phyloP scores from a whole-genome alignment of 2,113 vertebrate genomes.

The Sorex araneus region DNA sequence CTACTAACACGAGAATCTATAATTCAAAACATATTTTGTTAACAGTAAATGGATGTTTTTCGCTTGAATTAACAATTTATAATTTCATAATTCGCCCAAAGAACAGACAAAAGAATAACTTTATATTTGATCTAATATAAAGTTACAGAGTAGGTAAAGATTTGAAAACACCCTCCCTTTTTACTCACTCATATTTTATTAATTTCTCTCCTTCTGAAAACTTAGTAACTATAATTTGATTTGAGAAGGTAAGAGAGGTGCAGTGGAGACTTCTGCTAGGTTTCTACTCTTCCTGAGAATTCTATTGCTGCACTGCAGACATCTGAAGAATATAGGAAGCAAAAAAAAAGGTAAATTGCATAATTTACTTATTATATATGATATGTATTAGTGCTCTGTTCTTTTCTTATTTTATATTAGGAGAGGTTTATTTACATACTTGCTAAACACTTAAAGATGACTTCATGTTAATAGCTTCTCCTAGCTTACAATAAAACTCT shows the following conservation, averaged over 20 bases:
- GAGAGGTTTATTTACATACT: neutral
- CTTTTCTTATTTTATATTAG: neutral
- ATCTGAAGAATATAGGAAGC: neutral
- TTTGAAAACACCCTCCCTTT: neutral
- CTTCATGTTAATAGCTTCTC: neutral
- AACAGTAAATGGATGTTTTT: conserved; percentile 5
- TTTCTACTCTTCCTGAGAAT: neutral
- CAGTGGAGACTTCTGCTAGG: neutral
- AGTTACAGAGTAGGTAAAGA: neutral
- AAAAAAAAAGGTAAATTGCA: conserved; percentile 4
- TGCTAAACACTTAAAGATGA: neutral
- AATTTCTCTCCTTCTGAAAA: neutral
- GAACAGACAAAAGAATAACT: neutral
- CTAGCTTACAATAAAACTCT: neutral
- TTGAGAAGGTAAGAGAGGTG: neutral
- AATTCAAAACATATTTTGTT: neutral
- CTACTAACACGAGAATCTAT: neutral
- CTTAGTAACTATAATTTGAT: neutral
- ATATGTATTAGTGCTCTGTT: neutral
- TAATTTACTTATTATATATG: neutral
- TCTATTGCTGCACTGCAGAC: neutral
- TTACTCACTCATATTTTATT: neutral
- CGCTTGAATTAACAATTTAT: neutral
- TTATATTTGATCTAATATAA: neutral
- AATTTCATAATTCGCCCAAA: neutral